These are phyloP conservation scores for Lagocephalus sceleratus DNA, from an alignment of 2,797 vertebrate species.

Conservation along the genomic window DNA sequence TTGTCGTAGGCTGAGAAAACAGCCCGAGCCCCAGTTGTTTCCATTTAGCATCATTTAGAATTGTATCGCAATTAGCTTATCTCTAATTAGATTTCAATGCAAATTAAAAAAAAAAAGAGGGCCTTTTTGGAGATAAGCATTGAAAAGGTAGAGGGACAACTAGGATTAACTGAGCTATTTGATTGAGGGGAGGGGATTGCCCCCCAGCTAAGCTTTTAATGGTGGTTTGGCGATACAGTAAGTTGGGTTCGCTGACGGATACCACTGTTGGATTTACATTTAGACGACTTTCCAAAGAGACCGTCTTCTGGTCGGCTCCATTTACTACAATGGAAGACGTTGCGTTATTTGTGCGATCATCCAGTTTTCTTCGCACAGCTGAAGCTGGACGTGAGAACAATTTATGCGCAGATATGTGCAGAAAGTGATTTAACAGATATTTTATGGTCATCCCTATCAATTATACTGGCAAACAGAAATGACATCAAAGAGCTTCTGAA, in stretches of 20 bases:
- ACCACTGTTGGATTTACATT: slow-evolving; percentile 35
- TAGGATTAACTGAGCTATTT: background rate
- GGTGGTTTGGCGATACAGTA: slow-evolving; percentile 46
- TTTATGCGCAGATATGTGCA: background rate
- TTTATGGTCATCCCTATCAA: too few species aligned
- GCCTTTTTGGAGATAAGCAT: background rate
- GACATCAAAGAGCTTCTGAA: too few species aligned
- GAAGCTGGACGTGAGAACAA: background rate
- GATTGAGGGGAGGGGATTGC: slow-evolving; percentile 22
- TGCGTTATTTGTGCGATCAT: slow-evolving; percentile 13
- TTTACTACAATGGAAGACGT: slow-evolving; percentile 13
- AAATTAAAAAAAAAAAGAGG: slow-evolving; percentile 8
- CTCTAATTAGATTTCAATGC: too few species aligned
- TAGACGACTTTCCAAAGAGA: slow-evolving; percentile 7
- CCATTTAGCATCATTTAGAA: too few species aligned
- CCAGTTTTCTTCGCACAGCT: slow-evolving; percentile 1
- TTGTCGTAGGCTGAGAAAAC: too few species aligned
- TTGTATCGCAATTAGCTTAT: too few species aligned
- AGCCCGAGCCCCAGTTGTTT: too few species aligned
- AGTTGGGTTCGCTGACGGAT: slow-evolving; percentile 26
- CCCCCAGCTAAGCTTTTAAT: slow-evolving; percentile 31
- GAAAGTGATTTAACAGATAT: background rate
- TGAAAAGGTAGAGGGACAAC: slow-evolving; percentile 4
- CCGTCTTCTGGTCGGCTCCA: background rate
- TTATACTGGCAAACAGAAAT: too few species aligned